Evolutionary conservation across 2,888 invertebrate genomes (phyloP).

Genomic region (Trissolcus brochymenae): DNA sequence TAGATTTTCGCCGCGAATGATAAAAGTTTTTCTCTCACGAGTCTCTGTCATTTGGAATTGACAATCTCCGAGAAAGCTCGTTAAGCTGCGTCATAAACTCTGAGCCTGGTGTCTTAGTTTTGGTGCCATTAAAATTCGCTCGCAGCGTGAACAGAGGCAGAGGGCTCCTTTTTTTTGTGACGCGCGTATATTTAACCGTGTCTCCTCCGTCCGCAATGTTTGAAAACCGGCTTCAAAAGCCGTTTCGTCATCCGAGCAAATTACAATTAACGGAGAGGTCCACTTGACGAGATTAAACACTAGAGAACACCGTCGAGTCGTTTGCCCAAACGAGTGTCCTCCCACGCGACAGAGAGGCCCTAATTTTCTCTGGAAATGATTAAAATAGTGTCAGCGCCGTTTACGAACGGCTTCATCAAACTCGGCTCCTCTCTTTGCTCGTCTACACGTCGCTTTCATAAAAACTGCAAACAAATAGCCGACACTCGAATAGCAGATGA

Average conservation of each 20-base stretch:
- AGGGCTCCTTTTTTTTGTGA: slow-evolving; percentile 20
- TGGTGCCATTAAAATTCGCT: too few species aligned
- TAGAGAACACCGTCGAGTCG: slow-evolving; percentile 51
- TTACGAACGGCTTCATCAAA: slow-evolving; percentile 31
- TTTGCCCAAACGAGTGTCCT: slow-evolving; percentile 57
- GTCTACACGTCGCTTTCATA: too few species aligned
- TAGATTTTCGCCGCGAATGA: too few species aligned
- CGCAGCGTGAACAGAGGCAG: too few species aligned
- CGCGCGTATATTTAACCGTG: slow-evolving; percentile 11
- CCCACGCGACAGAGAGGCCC: slow-evolving; percentile 54
- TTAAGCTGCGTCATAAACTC: slow-evolving; percentile 15
- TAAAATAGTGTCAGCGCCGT: slow-evolving; percentile 51
- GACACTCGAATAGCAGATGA: too few species aligned
- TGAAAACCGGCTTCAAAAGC: slow-evolving; percentile 59
- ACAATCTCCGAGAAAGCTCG: too few species aligned
- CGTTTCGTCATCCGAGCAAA: slow-evolving; percentile 63
- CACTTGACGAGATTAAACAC: slow-evolving; percentile 63
- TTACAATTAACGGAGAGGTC: slow-evolving; percentile 61
- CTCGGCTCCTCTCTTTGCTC: neutral
- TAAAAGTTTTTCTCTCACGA: too few species aligned
- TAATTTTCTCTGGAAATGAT: slow-evolving; percentile 51
- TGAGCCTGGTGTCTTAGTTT: too few species aligned
- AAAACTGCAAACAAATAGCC: too few species aligned
- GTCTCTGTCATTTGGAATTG: too few species aligned
- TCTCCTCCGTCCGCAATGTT: slow-evolving; percentile 16